phyloP scores from a whole-genome alignment of 2,113 vertebrate genomes.

The Ceratotherium simum region DNA sequence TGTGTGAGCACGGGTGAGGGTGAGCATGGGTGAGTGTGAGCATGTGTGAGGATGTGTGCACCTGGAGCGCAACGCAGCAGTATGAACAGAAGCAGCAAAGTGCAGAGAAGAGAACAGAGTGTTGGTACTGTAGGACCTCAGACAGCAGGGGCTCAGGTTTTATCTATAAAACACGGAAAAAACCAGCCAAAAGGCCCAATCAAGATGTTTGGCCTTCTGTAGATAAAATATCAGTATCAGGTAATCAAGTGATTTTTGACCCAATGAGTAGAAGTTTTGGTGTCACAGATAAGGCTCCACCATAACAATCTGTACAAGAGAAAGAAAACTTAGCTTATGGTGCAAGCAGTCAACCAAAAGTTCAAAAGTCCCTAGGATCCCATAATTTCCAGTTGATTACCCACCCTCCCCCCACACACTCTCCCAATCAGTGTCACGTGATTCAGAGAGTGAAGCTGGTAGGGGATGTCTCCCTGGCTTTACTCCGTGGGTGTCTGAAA shows the following conservation, averaged over 20 bases:
- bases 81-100: not conserved
- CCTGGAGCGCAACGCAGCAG: fast-evolving
- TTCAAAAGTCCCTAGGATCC: conserved; percentile 54
- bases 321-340: not conserved
- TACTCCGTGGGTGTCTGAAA: not conserved
- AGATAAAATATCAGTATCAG: not conserved
- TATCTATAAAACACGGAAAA: not conserved
- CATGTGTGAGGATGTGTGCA: not conserved
- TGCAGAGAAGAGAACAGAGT: not conserved
- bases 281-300: not conserved
- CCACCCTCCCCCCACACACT: not conserved
- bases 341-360: conserved; percentile 2
- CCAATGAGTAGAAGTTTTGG: not conserved
- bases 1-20: not conserved
- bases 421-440: not conserved
- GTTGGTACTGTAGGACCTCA: fast-evolving
- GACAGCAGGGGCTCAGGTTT: not conserved
- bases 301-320: not conserved
- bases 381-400: conserved; percentile 56
- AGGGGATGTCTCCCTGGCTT: not conserved
- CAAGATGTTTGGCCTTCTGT: not conserved
- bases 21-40: too few species aligned
- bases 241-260: not conserved
- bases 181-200: not conserved
- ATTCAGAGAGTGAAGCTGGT: not conserved